Evolutionary conservation across 2,113 vertebrate species (phyloP), one percentile per base, ranked within the genome.

Genomic region (Pachypanchax playfairii): DNA sequence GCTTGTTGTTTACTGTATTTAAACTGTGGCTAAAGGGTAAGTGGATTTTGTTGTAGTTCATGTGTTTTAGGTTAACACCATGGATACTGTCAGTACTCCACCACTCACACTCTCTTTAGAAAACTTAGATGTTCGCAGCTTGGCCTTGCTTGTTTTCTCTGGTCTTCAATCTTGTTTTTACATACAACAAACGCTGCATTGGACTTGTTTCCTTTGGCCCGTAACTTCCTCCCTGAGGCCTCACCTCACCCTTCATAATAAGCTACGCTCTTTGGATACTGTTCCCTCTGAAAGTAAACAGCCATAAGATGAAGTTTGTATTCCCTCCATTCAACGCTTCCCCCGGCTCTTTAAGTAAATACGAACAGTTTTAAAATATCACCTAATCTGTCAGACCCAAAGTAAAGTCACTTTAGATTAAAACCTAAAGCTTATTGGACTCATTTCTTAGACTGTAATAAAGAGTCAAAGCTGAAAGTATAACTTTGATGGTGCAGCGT

Each of bases 141-240:
- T 72, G 79, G 60, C 63, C 73, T 75, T 48, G 76, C 61, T 70
- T 91, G 87, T 90, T 91, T 87, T 90, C 88, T 73, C 87, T 89
- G 87, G 85, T 82, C 79, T 83, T 79, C 71, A 80, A 64, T 83
- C 82, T 83, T 91, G 86, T 91, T 90, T 92, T 91, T 53, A 90
- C 82, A 88, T 84, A 91, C 90, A 91, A 90, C 88, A 92, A 90
- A 86, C 82, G 49, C 85, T 82, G 86, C 75, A 87, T 86, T 85
- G 73, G 79, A 61, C 82, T 69, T 91, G 88, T 91, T 92, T 88
- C 80, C 78, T 84, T 92, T 92, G 91, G 91, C 90, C 65, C 47
- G 69, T 39, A 15, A 6, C 71, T 77, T 56, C 57, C 73, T 88
- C 79, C 77, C 77, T 35, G 33, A 81, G 82, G 83, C 75, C 84